Percentiles rank a stretch among this genome's conserved stretches.
phyloP scores from a whole-genome alignment of 2,888 invertebrate genomes.

The Eupithecia tripunctaria region DNA sequence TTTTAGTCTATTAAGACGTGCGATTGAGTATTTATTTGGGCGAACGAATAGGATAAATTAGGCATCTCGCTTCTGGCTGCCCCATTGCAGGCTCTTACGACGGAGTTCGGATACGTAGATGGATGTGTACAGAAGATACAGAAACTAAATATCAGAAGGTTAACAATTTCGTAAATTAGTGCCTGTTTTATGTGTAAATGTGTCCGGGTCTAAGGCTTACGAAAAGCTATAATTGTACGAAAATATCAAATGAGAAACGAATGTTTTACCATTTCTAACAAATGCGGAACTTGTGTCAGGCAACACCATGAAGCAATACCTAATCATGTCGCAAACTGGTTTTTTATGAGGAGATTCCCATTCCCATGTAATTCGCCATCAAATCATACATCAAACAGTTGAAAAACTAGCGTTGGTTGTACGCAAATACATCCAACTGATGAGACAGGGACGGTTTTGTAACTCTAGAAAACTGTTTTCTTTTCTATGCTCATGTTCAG shows the following conservation, averaged over 20 bases:
- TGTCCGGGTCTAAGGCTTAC: not conserved
- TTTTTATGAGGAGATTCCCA: not conserved
- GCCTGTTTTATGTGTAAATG: constrained; percentile 6
- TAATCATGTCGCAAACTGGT: not conserved
- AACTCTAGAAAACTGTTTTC: no score
- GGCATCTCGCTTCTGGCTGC: no score
- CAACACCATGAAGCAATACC: not conserved
- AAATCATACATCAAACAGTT: not conserved
- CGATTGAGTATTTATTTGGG: no score
- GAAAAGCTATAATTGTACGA: constrained; percentile 2
- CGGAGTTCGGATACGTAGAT: not conserved
- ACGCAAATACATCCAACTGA: no score
- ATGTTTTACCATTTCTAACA: not conserved
- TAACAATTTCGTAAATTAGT: not conserved
- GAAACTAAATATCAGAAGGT: not conserved
- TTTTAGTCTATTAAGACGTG: no score
- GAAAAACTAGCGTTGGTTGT: no score
- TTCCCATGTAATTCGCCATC: not conserved
- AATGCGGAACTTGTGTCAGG: not conserved
- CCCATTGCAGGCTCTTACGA: not conserved
- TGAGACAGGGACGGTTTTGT: no score
- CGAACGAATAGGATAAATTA: not conserved
- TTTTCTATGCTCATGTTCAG: no score
- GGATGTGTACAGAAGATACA: not conserved
- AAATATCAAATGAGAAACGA: not conserved